A percentile compares a stretch with the other conserved stretches of the same genome.
These are phyloP conservation scores for Rhingia rostrata DNA, from an alignment of 2,888 invertebrate species.

Conservation along the genomic window DNA sequence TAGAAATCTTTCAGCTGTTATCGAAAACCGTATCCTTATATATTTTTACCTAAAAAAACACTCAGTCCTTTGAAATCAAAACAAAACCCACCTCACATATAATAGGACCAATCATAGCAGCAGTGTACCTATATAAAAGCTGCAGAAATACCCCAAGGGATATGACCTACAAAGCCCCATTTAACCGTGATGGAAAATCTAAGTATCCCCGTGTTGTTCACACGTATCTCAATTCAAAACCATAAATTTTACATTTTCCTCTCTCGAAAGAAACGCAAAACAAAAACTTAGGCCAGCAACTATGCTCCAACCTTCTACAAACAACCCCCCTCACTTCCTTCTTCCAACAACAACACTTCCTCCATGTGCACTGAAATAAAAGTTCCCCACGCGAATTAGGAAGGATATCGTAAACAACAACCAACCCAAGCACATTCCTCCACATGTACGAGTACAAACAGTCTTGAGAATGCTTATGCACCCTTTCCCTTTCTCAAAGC, in stretches of 20 bases:
- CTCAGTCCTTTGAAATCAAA: too few relatives aligned
- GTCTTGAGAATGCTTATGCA: slow-evolving; percentile 2
- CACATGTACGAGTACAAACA: slow-evolving; percentile 1
- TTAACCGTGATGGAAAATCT: not conserved
- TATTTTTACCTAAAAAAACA: too few relatives aligned
- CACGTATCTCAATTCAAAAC: not conserved
- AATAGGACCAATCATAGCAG: slow-evolving; percentile 2
- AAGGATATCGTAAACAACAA: slow-evolving; percentile 23
- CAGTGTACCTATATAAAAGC: not conserved
- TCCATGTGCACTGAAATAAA: slow-evolving; percentile 5
- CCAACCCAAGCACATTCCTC: not conserved
- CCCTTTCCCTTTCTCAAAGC: not conserved
- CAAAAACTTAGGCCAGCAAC: not conserved
- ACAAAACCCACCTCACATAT: too few relatives aligned
- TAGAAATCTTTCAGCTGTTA: too few relatives aligned
- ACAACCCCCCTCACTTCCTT: not conserved
- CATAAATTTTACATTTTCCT: not conserved
- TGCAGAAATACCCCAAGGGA: not conserved
- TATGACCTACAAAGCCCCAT: slow-evolving; percentile 1
- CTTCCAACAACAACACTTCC: not conserved
- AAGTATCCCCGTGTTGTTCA: too few relatives aligned
- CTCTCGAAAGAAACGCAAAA: not conserved
- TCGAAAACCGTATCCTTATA: too few relatives aligned
- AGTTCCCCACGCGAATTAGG: slow-evolving; percentile 15
- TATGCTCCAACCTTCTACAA: not conserved